These are phyloP conservation scores for Equus quagga DNA, from an alignment of 2,113 vertebrate species.

Conservation along the genomic window DNA sequence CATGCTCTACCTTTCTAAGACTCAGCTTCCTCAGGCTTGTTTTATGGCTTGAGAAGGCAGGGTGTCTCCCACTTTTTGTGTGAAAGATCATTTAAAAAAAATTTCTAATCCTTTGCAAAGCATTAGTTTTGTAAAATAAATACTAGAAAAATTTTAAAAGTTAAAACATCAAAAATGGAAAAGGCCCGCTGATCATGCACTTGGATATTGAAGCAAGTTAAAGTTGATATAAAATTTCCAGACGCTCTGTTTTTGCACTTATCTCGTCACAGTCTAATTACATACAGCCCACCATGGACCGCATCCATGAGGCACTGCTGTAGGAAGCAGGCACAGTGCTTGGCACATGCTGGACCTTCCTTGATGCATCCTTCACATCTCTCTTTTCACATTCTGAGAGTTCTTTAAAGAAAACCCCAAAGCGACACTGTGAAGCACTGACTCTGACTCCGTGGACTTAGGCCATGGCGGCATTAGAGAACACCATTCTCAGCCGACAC, in stretches of 20 bases:
- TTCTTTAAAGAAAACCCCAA: not conserved
- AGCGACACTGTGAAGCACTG: not conserved
- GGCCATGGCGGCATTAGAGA: not conserved
- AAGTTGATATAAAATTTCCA: not conserved
- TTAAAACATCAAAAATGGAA: not conserved
- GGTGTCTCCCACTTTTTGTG: not conserved
- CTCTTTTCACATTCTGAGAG: not conserved
- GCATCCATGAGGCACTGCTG: not conserved
- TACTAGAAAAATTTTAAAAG: not conserved
- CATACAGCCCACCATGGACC: not conserved
- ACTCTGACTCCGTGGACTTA: not conserved
- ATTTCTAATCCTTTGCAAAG: not conserved
- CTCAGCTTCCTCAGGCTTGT: not conserved
- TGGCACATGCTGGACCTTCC: rapidly evolving
- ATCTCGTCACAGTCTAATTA: not conserved
- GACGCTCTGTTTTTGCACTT: not conserved
- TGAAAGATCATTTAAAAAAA: not conserved
- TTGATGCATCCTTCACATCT: not conserved
- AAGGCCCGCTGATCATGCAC: not conserved
- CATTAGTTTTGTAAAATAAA: not conserved
- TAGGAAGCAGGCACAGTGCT: not conserved
- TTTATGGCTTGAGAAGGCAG: not conserved
- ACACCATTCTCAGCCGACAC: not conserved
- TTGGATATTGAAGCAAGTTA: not conserved
- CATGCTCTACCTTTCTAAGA: not conserved